Conservation (phyloP, 2,797 vertebrate genomes). For the Pogoniulus pusillus region DNA sequence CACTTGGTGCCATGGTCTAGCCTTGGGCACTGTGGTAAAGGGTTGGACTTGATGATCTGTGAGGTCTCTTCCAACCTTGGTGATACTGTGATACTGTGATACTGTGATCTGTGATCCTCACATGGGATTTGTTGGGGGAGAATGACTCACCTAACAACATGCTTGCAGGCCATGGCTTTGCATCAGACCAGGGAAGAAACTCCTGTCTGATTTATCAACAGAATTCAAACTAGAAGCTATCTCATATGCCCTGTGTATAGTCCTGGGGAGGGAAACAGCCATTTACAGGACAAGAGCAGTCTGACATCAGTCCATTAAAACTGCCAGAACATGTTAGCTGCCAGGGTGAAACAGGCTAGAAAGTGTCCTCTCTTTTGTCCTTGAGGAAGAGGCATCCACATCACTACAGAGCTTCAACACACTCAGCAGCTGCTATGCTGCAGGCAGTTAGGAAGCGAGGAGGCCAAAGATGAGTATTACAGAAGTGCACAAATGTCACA, state of each 20-base stretch:
- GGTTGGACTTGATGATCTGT: too few species aligned
- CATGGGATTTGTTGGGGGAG: not conserved
- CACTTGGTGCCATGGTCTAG: too few species aligned
- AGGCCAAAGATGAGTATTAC: not conserved
- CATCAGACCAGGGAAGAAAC: not conserved
- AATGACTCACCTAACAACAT: not conserved
- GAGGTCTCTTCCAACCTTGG: too few species aligned
- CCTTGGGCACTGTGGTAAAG: too few species aligned
- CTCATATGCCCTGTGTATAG: not conserved
- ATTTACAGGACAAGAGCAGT: not conserved
- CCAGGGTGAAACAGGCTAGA: not conserved
- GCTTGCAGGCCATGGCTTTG: not conserved
- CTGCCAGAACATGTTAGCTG: not conserved
- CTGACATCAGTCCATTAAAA: not conserved
- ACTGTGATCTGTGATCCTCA: not conserved
- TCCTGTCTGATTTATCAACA: not conserved
- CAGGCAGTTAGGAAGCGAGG: not conserved
- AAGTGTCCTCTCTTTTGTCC: not conserved
- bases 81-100: too few species aligned
- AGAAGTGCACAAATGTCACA: not conserved
- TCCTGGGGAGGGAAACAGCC: not conserved
- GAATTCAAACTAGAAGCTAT: not conserved
- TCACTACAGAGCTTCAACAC: not conserved
- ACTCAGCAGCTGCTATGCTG: not conserved
- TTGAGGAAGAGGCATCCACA: not conserved